A percentile compares a stretch with the other conserved stretches of the same genome.
phyloP scores from a whole-genome alignment of 92 coral and sea anemone species.

The Siderastrea radians region DNA sequence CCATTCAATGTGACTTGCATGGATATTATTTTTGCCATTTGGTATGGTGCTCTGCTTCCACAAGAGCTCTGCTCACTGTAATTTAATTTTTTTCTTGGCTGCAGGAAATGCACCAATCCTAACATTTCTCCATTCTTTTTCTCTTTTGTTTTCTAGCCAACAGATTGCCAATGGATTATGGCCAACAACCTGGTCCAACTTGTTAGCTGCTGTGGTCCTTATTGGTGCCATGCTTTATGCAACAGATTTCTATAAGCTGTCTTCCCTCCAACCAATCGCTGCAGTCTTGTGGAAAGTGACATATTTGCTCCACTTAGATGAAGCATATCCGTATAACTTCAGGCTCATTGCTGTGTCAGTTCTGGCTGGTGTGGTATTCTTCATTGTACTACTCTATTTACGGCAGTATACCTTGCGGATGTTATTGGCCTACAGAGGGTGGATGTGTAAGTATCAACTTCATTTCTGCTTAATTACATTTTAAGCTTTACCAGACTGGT shows the following conservation, averaged over 20 bases:
- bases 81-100: neutral
- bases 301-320: slow-evolving; percentile 78
- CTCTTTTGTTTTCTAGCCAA: slow-evolving; percentile 64
- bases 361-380: slow-evolving; percentile 88
- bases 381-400: slow-evolving; percentile 81
- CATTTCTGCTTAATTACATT: neutral
- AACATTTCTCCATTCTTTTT: neutral
- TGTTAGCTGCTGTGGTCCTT: slow-evolving; percentile 77
- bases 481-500: neutral
- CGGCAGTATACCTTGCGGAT: slow-evolving; percentile 92
- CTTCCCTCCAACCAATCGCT: slow-evolving; percentile 70
- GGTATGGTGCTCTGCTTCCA: too few species aligned
- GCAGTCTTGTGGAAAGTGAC: slow-evolving; percentile 84
- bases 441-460: slow-evolving; percentile 93
- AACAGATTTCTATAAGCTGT: slow-evolving; percentile 74
- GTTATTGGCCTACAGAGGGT: slow-evolving; percentile 89
- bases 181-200: slow-evolving; percentile 97
- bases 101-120: neutral
- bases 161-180: slow-evolving; percentile 98
- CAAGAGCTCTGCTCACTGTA: too few species aligned
- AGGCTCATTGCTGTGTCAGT: slow-evolving; percentile 79
- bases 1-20: too few species aligned
- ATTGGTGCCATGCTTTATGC: slow-evolving; percentile 86
- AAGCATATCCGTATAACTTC: slow-evolving; percentile 82
- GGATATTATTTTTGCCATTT: too few species aligned